phyloP scores from a whole-genome alignment of 2,888 invertebrate species.

The Hypolimnas misippus region DNA sequence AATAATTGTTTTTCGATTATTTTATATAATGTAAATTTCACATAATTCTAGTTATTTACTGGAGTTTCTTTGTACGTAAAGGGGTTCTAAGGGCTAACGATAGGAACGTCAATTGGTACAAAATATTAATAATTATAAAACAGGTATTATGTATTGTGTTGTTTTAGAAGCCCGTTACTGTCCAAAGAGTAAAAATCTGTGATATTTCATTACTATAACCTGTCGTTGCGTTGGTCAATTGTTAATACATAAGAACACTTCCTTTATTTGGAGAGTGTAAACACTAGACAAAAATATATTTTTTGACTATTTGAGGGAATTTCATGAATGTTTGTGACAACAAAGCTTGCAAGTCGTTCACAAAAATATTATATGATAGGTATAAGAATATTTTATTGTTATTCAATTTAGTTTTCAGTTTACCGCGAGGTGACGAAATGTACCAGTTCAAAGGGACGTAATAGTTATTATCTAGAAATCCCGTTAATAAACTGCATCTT shows the following conservation, averaged over 20 bases:
- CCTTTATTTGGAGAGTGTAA: conserved; percentile 68
- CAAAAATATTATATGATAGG: conserved; percentile 78
- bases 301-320: conserved; percentile 84
- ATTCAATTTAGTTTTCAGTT: conserved; percentile 82
- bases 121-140: conserved; percentile 57
- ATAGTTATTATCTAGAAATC: conserved; percentile 80
- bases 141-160: conserved; percentile 55
- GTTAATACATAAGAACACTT: conserved; percentile 79
- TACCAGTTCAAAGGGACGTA: conserved; percentile 82
- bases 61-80: conserved; percentile 78
- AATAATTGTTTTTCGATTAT: conserved; percentile 61
- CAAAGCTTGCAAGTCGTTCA: conserved; percentile 78
- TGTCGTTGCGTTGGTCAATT: conserved; percentile 84
- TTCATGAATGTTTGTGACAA: conserved; percentile 77
- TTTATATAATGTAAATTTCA: conserved; percentile 73
- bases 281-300: conserved; percentile 82
- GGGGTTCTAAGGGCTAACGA: conserved; percentile 71
- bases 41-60: conserved; percentile 74
- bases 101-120: conserved; percentile 72
- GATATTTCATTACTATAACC: conserved; percentile 83
- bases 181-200: conserved; percentile 84
- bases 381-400: conserved; percentile 84
- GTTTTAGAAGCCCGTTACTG: conserved; percentile 77
- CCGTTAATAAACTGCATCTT: conserved; percentile 66
- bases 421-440: conserved; percentile 81